A percentile compares a stretch with the other conserved stretches of the same genome.
phyloP scores from a whole-genome alignment of 2,797 vertebrate species.

The Triplophysa bombifrons region DNA sequence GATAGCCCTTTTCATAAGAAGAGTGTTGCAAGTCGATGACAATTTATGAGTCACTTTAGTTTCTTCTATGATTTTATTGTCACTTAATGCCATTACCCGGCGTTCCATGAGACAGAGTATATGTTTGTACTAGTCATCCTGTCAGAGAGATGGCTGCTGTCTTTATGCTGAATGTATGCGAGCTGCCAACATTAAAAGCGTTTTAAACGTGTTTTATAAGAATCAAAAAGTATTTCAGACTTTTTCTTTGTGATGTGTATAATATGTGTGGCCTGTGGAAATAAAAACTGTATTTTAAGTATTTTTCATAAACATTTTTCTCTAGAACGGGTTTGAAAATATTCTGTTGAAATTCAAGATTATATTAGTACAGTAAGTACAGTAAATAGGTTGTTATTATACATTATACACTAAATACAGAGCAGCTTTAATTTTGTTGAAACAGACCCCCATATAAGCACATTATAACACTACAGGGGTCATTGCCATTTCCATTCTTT shows the following conservation, averaged over 20 bases:
- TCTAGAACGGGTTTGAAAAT: too few relatives aligned
- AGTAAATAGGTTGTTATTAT: too few relatives aligned
- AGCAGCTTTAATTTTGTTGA: too few relatives aligned
- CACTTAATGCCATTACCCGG: slow-evolving; percentile 57
- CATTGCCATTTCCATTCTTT: too few relatives aligned
- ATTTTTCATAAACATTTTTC: neutral
- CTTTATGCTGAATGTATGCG: slow-evolving; percentile 24
- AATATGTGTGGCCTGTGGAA: neutral
- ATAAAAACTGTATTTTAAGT: neutral
- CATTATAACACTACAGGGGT: too few relatives aligned
- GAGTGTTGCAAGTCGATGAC: slow-evolving; percentile 48
- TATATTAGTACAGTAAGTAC: too few relatives aligned
- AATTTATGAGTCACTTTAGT: slow-evolving; percentile 54
- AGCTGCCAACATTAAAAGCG: slow-evolving; percentile 28
- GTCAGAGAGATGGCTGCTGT: slow-evolving; percentile 42
- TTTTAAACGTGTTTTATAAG: slow-evolving; percentile 13
- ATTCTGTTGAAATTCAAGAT: neutral
- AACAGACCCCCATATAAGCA: too few relatives aligned
- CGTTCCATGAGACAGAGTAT: slow-evolving; percentile 50
- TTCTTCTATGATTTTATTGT: slow-evolving; percentile 52
- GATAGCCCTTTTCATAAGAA: slow-evolving; percentile 46
- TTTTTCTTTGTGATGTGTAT: slow-evolving; percentile 4
- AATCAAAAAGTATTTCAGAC: neutral
- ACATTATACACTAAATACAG: too few relatives aligned
- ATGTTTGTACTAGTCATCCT: slow-evolving; percentile 44